Conservation (phyloP, 2,797 vertebrate species). For the Ctenopoma kingsleyae region DNA sequence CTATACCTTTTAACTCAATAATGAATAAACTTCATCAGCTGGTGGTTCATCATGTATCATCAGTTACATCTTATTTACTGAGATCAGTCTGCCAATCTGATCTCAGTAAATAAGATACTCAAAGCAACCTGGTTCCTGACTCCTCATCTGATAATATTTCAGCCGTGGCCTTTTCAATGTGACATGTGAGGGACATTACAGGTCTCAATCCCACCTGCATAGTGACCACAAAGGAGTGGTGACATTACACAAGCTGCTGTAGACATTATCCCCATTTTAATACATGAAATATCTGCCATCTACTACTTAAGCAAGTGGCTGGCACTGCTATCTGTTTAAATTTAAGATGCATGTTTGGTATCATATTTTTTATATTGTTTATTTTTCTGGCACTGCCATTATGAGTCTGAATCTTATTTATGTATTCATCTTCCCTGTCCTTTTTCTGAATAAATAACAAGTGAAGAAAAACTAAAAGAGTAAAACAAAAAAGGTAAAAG, state of each 20-base stretch:
- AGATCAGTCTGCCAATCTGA: constrained; percentile 18
- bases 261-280: too few species aligned
- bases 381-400: too few species aligned
- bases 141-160: constrained; percentile 37
- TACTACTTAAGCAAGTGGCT: too few species aligned
- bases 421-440: not conserved
- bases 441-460: not conserved
- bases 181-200: too few species aligned
- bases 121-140: constrained; percentile 2
- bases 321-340: too few species aligned
- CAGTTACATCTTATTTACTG: constrained; percentile 6
- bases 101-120: constrained; percentile 30
- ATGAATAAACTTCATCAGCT: constrained; percentile 12
- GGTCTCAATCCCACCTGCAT: too few species aligned
- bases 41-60: constrained; percentile 8
- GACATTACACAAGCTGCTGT: too few species aligned
- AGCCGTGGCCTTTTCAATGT: constrained; percentile 8
- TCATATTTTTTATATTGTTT: too few species aligned
- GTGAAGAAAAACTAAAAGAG: not conserved
- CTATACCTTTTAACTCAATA: not conserved
- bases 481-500: constrained; percentile 5
- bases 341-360: too few species aligned
- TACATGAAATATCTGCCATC: too few species aligned
- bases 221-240: too few species aligned
- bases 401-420: too few species aligned